Conservation (phyloP, 2,888 invertebrate genomes). For the Erebia aethiops region DNA sequence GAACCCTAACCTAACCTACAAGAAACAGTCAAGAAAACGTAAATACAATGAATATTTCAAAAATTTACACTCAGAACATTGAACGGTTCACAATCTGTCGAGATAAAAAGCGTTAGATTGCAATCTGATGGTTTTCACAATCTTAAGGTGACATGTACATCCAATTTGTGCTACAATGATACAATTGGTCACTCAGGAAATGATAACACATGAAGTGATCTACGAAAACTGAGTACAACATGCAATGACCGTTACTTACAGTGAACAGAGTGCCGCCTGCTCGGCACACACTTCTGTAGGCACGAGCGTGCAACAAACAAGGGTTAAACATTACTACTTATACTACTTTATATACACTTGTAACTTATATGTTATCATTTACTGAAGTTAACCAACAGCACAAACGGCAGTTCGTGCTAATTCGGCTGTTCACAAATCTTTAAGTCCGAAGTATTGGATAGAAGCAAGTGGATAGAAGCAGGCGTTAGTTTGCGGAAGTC, state of each 20-base stretch:
- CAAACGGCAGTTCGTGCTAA: background rate
- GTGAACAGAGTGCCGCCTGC: slow-evolving; percentile 61
- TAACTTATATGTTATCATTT: slow-evolving; percentile 62
- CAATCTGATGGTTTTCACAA: no score
- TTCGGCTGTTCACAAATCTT: background rate
- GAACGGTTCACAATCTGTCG: no score
- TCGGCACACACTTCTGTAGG: slow-evolving; percentile 67
- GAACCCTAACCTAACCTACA: no score
- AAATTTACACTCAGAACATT: no score
- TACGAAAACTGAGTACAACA: slow-evolving; percentile 46
- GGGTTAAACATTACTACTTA: slow-evolving; percentile 49
- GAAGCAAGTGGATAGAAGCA: no score
- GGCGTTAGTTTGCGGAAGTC: no score
- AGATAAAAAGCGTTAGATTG: no score
- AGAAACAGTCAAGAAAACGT: no score
- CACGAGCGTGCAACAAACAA: slow-evolving; percentile 60
- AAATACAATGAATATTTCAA: no score
- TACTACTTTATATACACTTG: slow-evolving; percentile 38
- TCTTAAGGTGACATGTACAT: no score
- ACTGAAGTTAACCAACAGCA: slow-evolving; percentile 50
- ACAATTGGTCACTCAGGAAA: slow-evolving; percentile 61
- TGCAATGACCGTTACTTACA: slow-evolving; percentile 70
- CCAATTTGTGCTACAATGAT: slow-evolving; percentile 26
- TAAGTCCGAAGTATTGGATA: no score
- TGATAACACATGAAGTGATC: slow-evolving; percentile 58